Base-by-base conservation (phyloP, 2,888 invertebrate genomes). In the Villa cingulata region DNA sequence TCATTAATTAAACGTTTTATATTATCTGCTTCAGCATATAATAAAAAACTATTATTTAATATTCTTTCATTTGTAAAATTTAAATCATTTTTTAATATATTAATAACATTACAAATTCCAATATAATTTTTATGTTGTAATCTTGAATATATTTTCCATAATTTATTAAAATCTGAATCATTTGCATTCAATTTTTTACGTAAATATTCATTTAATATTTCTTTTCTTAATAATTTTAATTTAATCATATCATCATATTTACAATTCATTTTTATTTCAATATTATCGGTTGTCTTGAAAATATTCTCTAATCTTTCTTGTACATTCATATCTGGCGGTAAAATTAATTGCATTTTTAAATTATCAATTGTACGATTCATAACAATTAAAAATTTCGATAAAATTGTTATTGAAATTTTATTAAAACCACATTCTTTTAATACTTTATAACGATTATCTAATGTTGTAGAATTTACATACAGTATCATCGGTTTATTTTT, bases 381-480 rank as follows among this genome's bases (percentile, higher is more conserved):
- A 4, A 63, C 53, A 1, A 55, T 55, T 0, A 62, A 50, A 53
- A 65, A 74, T 53, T 70, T 69, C 4, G 71, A 64, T 17, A 69
- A 53, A 20, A 73, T 62, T 37, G 61, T 59, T 5, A 73, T 55
- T 49, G 60, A 53, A 4, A 75, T 59, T 15, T 60, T 52, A 2
- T 57, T 50, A 53, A 80, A 78, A 16, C 77, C 75, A 59, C 78
- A 78, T 65, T 83, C 82, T 52, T 66, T 67, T 15, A 83, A 63
- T 40, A 78, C 74, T 57, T 72, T 70, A 50, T 74, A 74, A 55
- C 80, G 78, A 57, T 81, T 79, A 43, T 76, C 73, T 56, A 81
- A 61, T 29, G 74, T 73, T 20, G 74, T 65, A 2, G 74, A 71
- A 56, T 74, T 73, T 60, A 73, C 70, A 45, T 71, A 72, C n/a